These are phyloP conservation scores for Scyliorhinus canicula DNA, from an alignment of 2,797 vertebrate species.

Conservation along the genomic window DNA sequence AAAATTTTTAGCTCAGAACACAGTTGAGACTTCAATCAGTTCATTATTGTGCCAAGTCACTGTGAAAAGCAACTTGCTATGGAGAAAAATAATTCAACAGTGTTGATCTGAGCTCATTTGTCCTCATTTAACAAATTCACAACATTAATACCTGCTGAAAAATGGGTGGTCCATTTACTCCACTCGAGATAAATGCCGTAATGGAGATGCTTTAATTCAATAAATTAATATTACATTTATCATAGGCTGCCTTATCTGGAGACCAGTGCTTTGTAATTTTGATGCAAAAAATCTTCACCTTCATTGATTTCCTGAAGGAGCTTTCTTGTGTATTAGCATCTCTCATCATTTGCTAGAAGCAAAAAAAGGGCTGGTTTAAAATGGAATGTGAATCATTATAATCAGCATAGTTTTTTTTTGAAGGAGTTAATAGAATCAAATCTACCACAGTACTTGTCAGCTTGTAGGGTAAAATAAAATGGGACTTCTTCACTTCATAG, in stretches of 20 bases:
- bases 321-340: background rate
- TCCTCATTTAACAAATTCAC: background rate
- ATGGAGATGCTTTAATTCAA: background rate
- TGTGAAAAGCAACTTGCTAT: background rate
- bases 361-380: background rate
- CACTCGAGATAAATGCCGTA: background rate
- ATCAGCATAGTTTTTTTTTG: background rate
- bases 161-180: background rate
- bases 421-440: slow-evolving; percentile 4
- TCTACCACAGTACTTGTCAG: background rate
- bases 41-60: background rate
- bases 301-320: background rate
- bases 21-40: background rate
- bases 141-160: background rate
- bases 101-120: background rate
- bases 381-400: background rate
- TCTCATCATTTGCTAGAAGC: background rate
- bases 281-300: background rate
- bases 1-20: background rate
- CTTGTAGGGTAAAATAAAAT: background rate
- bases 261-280: background rate
- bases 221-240: slow-evolving; percentile 16
- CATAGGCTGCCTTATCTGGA: background rate
- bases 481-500: background rate
- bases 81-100: background rate